A percentile compares a stretch with the other conserved stretches of the same genome.
Evolutionary conservation across 1,140 invertebrate genomes (phyloP).

Genomic region (Myzus persicae): DNA sequence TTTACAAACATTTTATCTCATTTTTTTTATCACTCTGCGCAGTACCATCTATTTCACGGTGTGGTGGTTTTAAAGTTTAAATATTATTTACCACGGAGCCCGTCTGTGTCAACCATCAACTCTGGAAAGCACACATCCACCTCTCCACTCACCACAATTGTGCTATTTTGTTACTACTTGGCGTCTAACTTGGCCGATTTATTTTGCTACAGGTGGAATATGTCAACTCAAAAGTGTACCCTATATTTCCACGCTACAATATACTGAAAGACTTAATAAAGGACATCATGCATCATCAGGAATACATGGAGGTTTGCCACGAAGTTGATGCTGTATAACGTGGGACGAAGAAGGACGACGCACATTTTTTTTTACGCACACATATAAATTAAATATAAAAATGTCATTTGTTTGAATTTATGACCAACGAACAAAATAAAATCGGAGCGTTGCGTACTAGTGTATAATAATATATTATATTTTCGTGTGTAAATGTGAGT

Average conservation of each 20-base stretch:
- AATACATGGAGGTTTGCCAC: slow-evolving; percentile 95
- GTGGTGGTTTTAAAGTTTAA: background rate
- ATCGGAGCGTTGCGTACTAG: background rate
- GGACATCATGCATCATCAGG: slow-evolving; percentile 90
- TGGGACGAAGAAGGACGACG: background rate
- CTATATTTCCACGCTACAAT: slow-evolving; percentile 90
- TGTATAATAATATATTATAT: background rate
- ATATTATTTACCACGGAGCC: background rate
- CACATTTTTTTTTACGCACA: background rate
- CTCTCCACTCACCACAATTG: background rate
- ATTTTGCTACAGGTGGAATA: slow-evolving; percentile 79
- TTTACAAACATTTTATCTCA: background rate
- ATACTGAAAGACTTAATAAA: slow-evolving; percentile 96
- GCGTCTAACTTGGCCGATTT: slow-evolving; percentile 52
- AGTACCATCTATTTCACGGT: no score
- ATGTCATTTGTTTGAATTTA: background rate
- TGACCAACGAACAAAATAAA: background rate
- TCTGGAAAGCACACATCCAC: no score
- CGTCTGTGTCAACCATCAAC: background rate
- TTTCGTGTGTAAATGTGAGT: background rate
- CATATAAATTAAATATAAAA: background rate
- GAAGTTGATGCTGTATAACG: slow-evolving; percentile 71
- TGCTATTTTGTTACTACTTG: background rate
- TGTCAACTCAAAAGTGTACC: slow-evolving; percentile 87
- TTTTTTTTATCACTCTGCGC: no score